Conservation (phyloP, 2,888 invertebrate genomes). For the Limnephilus lunatus region DNA sequence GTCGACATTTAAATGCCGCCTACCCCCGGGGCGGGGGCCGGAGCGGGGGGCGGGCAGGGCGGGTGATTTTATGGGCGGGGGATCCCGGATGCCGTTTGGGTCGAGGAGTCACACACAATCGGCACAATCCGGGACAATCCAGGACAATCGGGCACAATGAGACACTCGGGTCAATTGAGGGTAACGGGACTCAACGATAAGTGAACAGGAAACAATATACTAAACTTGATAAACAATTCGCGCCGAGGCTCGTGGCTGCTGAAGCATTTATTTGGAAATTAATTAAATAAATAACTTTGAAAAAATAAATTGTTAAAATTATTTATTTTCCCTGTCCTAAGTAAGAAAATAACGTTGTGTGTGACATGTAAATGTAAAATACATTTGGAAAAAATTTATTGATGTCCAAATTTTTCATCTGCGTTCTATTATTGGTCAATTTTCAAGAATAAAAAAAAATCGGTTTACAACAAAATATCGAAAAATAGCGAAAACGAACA, state of each 20-base stretch:
- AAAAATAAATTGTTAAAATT: neutral
- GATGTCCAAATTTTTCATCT: too few relatives aligned
- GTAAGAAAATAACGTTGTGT: too few relatives aligned
- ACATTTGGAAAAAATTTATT: too few relatives aligned
- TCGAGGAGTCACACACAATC: constrained; percentile 64
- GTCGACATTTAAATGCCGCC: constrained; percentile 65
- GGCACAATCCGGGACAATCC: constrained; percentile 61
- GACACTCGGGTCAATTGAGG: constrained; percentile 63
- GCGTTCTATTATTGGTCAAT: too few relatives aligned
- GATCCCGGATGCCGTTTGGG: constrained; percentile 64
- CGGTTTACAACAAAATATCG: too few relatives aligned
- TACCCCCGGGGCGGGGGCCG: constrained; percentile 49
- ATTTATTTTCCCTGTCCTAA: too few relatives aligned
- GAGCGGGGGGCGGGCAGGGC: constrained; percentile 38
- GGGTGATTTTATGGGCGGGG: constrained; percentile 52
- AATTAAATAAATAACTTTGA: neutral
- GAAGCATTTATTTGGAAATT: constrained; percentile 46
- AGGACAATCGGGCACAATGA: constrained; percentile 60
- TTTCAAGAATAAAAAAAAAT: too few relatives aligned
- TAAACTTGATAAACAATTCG: constrained; percentile 41
- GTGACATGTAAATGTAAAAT: too few relatives aligned
- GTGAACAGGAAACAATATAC: constrained; percentile 64
- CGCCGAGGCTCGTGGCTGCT: constrained; percentile 42
- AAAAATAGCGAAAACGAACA: too few relatives aligned
- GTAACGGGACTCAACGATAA: constrained; percentile 51